A percentile compares a stretch with the other conserved stretches of the same genome.
These are phyloP conservation scores for Zapornia atra DNA, from an alignment of 2,113 vertebrate genomes.

Conservation along the genomic window DNA sequence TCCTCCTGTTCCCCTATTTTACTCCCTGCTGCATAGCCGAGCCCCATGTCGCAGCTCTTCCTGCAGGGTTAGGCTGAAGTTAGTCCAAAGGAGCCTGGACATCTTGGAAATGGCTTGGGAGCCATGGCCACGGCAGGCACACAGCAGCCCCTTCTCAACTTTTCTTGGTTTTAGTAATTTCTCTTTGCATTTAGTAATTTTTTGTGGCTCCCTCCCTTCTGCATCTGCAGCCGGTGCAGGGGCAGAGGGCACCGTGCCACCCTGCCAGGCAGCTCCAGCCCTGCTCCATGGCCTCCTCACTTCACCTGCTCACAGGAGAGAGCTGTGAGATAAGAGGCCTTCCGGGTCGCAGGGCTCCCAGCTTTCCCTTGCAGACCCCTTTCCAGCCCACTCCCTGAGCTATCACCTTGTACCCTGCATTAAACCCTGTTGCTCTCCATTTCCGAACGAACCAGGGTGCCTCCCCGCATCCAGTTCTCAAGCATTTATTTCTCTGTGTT, in stretches of 20 bases:
- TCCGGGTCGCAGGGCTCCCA: neutral
- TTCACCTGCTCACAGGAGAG: rapidly evolving
- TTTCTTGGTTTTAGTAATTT: neutral
- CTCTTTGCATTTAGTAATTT: too few species aligned
- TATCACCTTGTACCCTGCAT: neutral
- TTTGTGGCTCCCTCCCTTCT: too few species aligned
- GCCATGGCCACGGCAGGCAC: neutral
- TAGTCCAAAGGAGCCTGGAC: neutral
- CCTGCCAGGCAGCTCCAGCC: neutral
- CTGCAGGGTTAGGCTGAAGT: too few species aligned
- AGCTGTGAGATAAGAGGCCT: neutral
- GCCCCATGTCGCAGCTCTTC: rapidly evolving
- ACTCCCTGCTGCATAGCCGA: neutral
- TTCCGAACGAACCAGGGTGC: neutral
- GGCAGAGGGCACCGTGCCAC: rapidly evolving
- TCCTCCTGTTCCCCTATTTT: neutral
- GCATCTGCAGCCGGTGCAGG: neutral
- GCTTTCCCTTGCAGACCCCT: neutral
- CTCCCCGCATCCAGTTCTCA: neutral
- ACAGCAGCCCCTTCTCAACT: neutral
- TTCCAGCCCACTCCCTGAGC: neutral
- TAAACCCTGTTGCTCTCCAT: neutral
- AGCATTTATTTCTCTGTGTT: neutral
- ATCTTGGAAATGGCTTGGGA: neutral
- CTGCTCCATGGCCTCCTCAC: neutral